Evolutionary conservation across 2,888 invertebrate genomes (phyloP).

Genomic region (Blera fallax): DNA sequence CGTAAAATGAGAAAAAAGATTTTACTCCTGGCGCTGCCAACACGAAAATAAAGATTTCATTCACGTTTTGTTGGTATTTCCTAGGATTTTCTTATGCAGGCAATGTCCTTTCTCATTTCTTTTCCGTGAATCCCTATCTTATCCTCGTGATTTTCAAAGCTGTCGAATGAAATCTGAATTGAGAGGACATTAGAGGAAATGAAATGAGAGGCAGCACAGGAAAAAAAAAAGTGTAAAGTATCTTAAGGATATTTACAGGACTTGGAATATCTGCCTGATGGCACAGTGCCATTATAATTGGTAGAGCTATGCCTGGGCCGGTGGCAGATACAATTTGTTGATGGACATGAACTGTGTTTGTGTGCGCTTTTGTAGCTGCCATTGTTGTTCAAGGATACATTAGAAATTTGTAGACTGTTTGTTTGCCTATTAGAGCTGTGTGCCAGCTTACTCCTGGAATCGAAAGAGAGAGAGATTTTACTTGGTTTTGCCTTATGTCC

Average conservation of each 20-base stretch:
- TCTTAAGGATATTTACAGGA: conserved; percentile 55
- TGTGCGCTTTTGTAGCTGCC: neutral
- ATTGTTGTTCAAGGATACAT: conserved; percentile 13
- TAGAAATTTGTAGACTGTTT: conserved; percentile 36
- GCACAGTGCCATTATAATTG: conserved; percentile 60
- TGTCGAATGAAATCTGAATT: conserved; percentile 57
- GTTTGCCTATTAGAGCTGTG: conserved; percentile 17
- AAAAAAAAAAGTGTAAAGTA: conserved; percentile 48
- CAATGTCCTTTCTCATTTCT: conserved; percentile 22
- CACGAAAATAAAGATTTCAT: conserved; percentile 61
- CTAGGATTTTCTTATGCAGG: conserved; percentile 53
- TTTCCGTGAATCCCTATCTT: neutral
- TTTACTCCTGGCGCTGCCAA: conserved; percentile 40
- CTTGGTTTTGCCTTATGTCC: neutral
- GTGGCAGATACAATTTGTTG: conserved; percentile 50
- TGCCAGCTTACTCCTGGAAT: neutral
- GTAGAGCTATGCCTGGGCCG: conserved; percentile 6
- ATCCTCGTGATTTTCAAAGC: conserved; percentile 27
- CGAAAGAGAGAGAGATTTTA: neutral
- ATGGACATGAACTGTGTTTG: conserved; percentile 27
- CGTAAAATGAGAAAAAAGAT: conserved; percentile 46
- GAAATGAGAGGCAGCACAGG: conserved; percentile 1
- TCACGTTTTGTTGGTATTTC: conserved; percentile 59
- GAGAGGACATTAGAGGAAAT: conserved; percentile 36
- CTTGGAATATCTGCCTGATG: conserved; percentile 28